phyloP scores from a whole-genome alignment of 2,888 invertebrate genomes.

The Cordilura impudica region DNA sequence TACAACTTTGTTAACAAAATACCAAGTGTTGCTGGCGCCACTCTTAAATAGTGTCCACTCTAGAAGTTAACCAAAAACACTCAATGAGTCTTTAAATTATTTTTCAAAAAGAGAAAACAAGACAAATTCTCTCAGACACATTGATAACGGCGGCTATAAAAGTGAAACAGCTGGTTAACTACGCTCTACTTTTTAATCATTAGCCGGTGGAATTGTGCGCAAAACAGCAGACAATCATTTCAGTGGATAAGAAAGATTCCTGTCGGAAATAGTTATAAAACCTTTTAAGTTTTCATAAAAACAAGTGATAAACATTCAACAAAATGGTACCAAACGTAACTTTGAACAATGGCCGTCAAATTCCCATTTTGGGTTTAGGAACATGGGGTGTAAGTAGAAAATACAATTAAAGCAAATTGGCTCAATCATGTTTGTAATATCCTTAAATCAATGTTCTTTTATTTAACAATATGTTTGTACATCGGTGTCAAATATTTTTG shows the following conservation, averaged over 20 bases:
- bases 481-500: too few relatives aligned
- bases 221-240: background rate
- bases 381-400: constrained; percentile 85
- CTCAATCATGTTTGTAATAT: background rate
- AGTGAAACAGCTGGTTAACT: constrained; percentile 21
- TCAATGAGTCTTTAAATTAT: too few relatives aligned
- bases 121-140: too few relatives aligned
- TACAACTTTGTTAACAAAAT: too few relatives aligned
- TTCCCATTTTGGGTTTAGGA: constrained; percentile 87
- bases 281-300: background rate
- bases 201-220: constrained; percentile 23
- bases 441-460: too few relatives aligned
- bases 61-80: too few relatives aligned
- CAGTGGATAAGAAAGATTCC: background rate
- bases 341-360: constrained; percentile 82
- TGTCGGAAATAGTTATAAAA: constrained; percentile 33
- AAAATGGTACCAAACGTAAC: constrained; percentile 79
- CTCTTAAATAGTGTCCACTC: too few relatives aligned
- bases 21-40: too few relatives aligned
- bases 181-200: background rate
- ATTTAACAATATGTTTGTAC: too few relatives aligned
- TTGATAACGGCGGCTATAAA: constrained; percentile 23
- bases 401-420: background rate
- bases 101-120: too few relatives aligned
- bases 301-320: constrained; percentile 5